phyloP scores from a whole-genome alignment of 2,113 vertebrate genomes.

The Nipponia nippon region DNA sequence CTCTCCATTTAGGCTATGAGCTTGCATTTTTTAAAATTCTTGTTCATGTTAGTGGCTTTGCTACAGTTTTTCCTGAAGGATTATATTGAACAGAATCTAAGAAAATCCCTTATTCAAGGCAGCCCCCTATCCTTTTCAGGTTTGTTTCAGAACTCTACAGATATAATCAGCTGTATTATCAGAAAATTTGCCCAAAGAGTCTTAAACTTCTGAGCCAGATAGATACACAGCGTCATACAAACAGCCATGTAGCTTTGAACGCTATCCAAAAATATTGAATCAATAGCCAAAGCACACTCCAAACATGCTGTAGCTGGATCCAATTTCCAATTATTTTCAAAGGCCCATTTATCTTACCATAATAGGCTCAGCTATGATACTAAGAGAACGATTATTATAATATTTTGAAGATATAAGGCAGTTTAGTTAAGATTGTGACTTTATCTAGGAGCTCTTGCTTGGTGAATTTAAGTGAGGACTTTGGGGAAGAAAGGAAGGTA shows the following conservation, averaged over 20 bases:
- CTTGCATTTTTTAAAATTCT: neutral
- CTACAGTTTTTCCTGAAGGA: neutral
- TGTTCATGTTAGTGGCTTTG: neutral
- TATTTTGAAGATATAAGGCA: neutral
- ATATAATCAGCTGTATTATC: neutral
- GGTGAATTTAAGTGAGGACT: neutral
- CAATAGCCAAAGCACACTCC: neutral
- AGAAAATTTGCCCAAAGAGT: neutral
- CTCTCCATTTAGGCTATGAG: neutral
- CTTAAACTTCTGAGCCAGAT: neutral
- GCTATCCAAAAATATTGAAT: neutral
- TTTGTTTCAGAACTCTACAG: neutral
- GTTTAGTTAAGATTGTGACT: neutral
- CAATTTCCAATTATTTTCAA: neutral
- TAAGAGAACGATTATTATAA: neutral
- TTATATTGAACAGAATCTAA: neutral
- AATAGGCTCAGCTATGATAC: neutral
- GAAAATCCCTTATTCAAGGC: neutral
- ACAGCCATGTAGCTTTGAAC: neutral
- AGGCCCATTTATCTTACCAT: neutral
- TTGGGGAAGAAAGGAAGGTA: neutral
- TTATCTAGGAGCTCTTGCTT: neutral
- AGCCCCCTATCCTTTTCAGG: neutral
- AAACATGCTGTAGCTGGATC: neutral
- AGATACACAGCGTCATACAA: neutral